These are phyloP conservation scores for Sanderia malayensis DNA, from an alignment of 30 jellyfish, hydroid and myxozoan species.

Conservation along the genomic window DNA sequence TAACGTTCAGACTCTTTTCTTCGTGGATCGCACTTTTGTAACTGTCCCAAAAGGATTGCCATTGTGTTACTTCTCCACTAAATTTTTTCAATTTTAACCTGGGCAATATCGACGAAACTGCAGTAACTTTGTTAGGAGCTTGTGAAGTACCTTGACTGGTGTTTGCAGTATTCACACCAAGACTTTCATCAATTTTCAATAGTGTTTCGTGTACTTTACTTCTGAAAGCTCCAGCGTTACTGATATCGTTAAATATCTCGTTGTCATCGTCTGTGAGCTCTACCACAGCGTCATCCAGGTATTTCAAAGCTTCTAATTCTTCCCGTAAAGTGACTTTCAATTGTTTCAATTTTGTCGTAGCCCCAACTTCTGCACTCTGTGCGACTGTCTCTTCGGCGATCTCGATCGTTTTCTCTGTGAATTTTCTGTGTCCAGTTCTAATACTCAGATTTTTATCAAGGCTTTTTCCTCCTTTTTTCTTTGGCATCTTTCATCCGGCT, in stretches of 20 bases:
- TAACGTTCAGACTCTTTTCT: background rate
- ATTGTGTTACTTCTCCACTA: slow-evolving; percentile 17
- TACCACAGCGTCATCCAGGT: too few species aligned
- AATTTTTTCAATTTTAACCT: slow-evolving; percentile 16
- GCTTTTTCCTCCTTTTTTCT: too few species aligned
- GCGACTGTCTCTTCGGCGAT: too few species aligned
- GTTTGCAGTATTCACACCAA: background rate
- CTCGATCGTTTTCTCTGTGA: too few species aligned
- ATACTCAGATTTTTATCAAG: too few species aligned
- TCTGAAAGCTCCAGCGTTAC: background rate
- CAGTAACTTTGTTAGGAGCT: background rate
- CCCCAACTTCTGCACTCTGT: too few species aligned
- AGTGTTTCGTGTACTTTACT: background rate
- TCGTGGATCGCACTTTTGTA: slow-evolving; percentile 32
- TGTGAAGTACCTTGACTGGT: background rate
- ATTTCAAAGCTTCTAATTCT: too few species aligned
- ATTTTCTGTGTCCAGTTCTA: too few species aligned
- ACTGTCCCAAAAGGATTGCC: slow-evolving; percentile 42
- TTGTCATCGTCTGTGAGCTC: too few species aligned
- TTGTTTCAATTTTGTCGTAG: too few species aligned
- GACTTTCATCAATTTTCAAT: background rate
- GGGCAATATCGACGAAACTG: slow-evolving; percentile 9
- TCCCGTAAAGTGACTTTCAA: too few species aligned
- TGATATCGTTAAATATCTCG: background rate
- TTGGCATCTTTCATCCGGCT: too few species aligned